Percentiles rank a stretch among this genome's conserved stretches.
phyloP scores from a whole-genome alignment of 2,797 vertebrate species.

The Schizopygopsis pylzovi region DNA sequence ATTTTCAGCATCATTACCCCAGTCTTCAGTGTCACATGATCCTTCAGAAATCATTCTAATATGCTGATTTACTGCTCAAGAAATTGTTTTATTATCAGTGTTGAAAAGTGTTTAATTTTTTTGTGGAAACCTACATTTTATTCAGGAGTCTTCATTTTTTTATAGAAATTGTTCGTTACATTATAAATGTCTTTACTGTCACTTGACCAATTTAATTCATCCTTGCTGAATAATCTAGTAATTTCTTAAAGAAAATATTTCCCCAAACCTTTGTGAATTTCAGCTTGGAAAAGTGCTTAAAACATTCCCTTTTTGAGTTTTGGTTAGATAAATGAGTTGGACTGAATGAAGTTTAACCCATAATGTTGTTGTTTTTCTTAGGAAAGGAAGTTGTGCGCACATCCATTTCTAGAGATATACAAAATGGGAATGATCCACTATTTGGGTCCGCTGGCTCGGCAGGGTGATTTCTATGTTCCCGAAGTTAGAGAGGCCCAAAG shows the following conservation, averaged over 20 bases:
- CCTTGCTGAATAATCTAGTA: not conserved
- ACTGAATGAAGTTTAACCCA: not conserved
- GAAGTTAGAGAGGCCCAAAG: constrained; percentile 83
- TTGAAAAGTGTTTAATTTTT: not conserved
- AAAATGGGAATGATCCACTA: constrained; percentile 86
- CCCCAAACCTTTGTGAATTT: not conserved
- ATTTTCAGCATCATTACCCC: not conserved
- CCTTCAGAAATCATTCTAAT: constrained; percentile 4
- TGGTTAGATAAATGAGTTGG: not conserved
- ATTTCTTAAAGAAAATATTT: not conserved
- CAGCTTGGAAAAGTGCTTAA: not conserved
- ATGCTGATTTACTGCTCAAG: not conserved
- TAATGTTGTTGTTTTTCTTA: constrained; percentile 64
- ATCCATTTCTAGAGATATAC: constrained; percentile 93
- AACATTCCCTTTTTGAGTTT: not conserved
- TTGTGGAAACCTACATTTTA: not conserved
- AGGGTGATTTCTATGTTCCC: constrained; percentile 93
- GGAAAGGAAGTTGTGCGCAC: constrained; percentile 90
- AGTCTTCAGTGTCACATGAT: not conserved
- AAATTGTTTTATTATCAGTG: no score
- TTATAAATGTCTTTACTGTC: not conserved
- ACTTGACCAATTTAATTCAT: not conserved
- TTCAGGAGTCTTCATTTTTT: not conserved
- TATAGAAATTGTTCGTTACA: not conserved
- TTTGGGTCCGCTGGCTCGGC: constrained; percentile 87